Base-by-base conservation (phyloP, 2,797 vertebrate genomes). In the Gobionotothen gibberifrons region DNA sequence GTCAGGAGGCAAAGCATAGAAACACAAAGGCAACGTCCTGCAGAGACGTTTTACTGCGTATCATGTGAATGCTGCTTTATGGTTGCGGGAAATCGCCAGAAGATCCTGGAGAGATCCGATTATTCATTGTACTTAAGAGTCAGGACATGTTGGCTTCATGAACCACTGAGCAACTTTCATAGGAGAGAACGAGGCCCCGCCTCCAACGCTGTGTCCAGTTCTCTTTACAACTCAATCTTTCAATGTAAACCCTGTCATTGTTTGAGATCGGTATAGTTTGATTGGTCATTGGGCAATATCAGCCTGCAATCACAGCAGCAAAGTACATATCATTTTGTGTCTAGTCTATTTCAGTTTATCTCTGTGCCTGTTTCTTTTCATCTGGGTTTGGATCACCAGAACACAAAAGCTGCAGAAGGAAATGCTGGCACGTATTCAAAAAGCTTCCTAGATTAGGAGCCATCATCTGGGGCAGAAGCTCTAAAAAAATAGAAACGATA, bases 371-470 rank as follows among this genome's bases (percentile, higher is more conserved):
- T 63, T 77, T 78, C 53, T 53, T 72, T 75, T 73, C 52, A 61
- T 81, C 19, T 47, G 39, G 42, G 55, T 72, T 76, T 56, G 52
- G 56, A 73, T 79, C 69, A 74, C 21, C 63, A 40, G 43, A 83
- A 82, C 57, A 81, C 55, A 83, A 83, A 86, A 54, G 66, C 73
- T 54, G 46, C 58, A 67, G 66, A 74, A 60, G 69, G 54, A 72
- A 54, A 75, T 0, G 15, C 81, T 81, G 81, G 63, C 73, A 74
- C 53, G 32, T 36, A 36, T 36, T 36, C 32, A 36, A 36, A 64
- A 69, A 80, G 80, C 75, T 68, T 70, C 68, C 52, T 74, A 76
- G 82, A 85, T 88, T 87, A 87, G 63, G 10, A 82, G 44, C 3
- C 12, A 78, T 85, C 76, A 87, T 79, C 74, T 59, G 78, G 78